Conservation (phyloP, 1,140 invertebrate genomes). For the Rhagoletis zephyria region DNA sequence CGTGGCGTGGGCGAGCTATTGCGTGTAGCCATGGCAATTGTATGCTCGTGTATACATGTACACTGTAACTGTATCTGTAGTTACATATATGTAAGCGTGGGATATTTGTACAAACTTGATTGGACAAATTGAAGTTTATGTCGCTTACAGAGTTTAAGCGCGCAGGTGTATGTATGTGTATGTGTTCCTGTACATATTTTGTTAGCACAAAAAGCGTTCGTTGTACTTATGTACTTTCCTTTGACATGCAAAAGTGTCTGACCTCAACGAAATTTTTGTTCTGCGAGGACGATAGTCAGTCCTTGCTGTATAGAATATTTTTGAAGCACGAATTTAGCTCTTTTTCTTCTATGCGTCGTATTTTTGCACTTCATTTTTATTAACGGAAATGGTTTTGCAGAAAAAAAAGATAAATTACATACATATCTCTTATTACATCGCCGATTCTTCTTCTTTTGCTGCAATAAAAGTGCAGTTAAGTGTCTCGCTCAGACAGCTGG, state of each 20-base stretch:
- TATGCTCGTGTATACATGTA: not conserved
- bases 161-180: not conserved
- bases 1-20: not conserved
- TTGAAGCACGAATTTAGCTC: not conserved
- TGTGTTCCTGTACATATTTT: not conserved
- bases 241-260: slow-evolving; percentile 32
- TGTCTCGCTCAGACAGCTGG: not conserved
- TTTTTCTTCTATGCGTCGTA: too few species aligned
- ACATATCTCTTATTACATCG: not conserved
- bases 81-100: not conserved
- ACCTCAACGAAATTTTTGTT: slow-evolving; percentile 25
- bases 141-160: not conserved
- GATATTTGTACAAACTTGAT: slow-evolving; percentile 27
- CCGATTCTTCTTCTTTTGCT: not conserved
- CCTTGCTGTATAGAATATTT: not conserved
- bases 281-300: not conserved
- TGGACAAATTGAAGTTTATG: slow-evolving; percentile 51
- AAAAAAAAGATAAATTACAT: slow-evolving; percentile 18
- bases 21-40: not conserved
- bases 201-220: not conserved
- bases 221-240: not conserved
- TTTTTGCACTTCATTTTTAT: not conserved
- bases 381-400: slow-evolving; percentile 24
- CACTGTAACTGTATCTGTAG: not conserved
- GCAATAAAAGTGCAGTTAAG: not conserved